Evolutionary conservation across 2,797 vertebrate genomes (phyloP).

Genomic region (Cirrhinus mrigala): DNA sequence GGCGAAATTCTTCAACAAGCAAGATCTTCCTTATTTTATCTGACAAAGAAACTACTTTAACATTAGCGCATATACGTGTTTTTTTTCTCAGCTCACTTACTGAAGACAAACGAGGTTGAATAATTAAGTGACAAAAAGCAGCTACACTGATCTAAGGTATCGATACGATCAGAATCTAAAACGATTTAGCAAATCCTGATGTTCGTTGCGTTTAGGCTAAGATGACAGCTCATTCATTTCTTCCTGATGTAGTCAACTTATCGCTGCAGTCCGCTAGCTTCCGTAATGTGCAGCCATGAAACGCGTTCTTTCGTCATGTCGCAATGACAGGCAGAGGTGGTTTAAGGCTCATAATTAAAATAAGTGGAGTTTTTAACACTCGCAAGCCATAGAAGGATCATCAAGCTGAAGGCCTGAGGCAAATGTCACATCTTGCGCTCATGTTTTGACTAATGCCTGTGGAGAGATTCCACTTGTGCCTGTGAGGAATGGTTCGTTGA

Average conservation of each 20-base stretch:
- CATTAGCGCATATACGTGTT: slow-evolving; percentile 1
- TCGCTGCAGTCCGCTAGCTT: slow-evolving; percentile 23
- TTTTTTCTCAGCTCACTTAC: slow-evolving; percentile 9
- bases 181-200: slow-evolving; percentile 14
- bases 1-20: neutral
- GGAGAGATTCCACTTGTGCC: slow-evolving; percentile 36
- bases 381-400: slow-evolving; percentile 19
- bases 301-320: neutral
- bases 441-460: slow-evolving; percentile 47
- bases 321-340: slow-evolving; percentile 7
- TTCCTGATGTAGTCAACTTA: slow-evolving; percentile 44
- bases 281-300: slow-evolving; percentile 6
- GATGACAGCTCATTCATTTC: slow-evolving; percentile 48
- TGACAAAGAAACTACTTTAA: slow-evolving; percentile 8
- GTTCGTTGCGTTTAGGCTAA: slow-evolving; percentile 25
- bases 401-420: slow-evolving; percentile 23
- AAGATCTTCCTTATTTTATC: slow-evolving; percentile 23
- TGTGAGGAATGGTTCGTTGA: slow-evolving; percentile 61
- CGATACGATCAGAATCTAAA: slow-evolving; percentile 27
- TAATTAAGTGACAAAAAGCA: slow-evolving; percentile 46
- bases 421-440: slow-evolving; percentile 31
- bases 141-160: slow-evolving; percentile 32
- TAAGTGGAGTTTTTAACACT: slow-evolving; percentile 13
- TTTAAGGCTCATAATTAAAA: neutral
- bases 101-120: slow-evolving; percentile 43